Evolutionary conservation across 2,888 invertebrate species (phyloP).

Genomic region (Drosophila flavopinicola): DNA sequence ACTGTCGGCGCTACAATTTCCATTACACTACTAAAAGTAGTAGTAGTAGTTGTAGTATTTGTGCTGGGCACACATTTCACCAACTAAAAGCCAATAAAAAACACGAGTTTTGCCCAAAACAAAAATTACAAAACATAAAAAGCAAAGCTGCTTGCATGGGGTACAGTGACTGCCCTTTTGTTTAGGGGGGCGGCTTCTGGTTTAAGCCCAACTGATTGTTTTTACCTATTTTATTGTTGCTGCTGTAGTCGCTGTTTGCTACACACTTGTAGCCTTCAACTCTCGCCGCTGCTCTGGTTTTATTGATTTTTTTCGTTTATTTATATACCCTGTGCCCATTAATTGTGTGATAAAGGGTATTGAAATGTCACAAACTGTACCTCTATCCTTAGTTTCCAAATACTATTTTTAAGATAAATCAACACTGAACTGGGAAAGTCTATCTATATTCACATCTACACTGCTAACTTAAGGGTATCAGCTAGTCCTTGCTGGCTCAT

Average conservation of each 20-base stretch:
- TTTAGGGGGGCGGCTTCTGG: conserved; percentile 17
- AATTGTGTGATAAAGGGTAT: background rate
- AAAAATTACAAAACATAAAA: conserved; percentile 21
- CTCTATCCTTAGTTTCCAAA: too few species aligned
- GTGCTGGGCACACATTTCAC: conserved; percentile 33
- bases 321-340: conserved; percentile 17
- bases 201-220: conserved; percentile 26
- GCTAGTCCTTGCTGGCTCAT: background rate
- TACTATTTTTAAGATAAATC: too few species aligned
- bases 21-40: conserved; percentile 67
- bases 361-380: background rate
- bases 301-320: conserved; percentile 64
- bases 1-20: conserved; percentile 60
- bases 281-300: conserved; percentile 48
- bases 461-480: background rate
- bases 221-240: conserved; percentile 34
- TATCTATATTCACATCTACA: too few species aligned
- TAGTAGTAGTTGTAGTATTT: conserved; percentile 47
- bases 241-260: conserved; percentile 1
- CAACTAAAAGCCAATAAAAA: conserved; percentile 54
- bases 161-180: conserved; percentile 24
- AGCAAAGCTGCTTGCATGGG: conserved; percentile 26
- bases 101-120: conserved; percentile 19
- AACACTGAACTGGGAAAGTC: too few species aligned
- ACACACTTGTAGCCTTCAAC: conserved; percentile 64